Evolutionary conservation across 2,797 vertebrate species (phyloP).

Genomic region (Mionectes olivaceus): DNA sequence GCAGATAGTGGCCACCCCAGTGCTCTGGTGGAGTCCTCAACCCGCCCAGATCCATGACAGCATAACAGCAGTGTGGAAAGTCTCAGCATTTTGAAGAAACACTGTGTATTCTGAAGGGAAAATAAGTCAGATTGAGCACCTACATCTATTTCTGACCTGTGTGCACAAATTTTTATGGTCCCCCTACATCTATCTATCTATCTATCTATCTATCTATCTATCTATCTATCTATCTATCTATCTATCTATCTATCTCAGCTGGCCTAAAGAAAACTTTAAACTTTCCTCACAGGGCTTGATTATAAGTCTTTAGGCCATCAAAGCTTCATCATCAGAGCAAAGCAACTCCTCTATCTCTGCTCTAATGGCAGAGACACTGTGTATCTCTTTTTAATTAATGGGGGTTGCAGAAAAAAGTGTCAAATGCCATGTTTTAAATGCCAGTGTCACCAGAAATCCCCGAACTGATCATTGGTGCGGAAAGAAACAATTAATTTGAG

Average conservation of each 20-base stretch:
- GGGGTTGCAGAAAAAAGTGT: background rate
- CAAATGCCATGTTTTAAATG: background rate
- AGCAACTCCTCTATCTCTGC: background rate
- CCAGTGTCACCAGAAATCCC: background rate
- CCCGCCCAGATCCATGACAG: background rate
- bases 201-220: too few relatives aligned
- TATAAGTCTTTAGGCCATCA: background rate
- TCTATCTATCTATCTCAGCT: background rate
- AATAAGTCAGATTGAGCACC: background rate
- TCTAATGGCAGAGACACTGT: background rate
- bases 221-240: too few relatives aligned
- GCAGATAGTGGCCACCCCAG: background rate
- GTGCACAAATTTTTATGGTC: rapidly evolving
- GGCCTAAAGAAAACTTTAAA: background rate
- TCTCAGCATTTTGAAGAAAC: background rate
- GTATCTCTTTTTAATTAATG: background rate
- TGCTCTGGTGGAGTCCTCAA: background rate
- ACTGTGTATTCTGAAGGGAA: background rate
- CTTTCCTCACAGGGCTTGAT: background rate
- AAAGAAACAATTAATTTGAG: background rate
- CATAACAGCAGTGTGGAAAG: background rate
- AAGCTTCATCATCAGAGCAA: background rate
- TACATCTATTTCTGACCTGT: background rate
- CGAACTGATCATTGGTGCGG: background rate
- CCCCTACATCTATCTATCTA: background rate